phyloP scores from a whole-genome alignment of 1,140 invertebrate species.

The Drosophila micromelanica region DNA sequence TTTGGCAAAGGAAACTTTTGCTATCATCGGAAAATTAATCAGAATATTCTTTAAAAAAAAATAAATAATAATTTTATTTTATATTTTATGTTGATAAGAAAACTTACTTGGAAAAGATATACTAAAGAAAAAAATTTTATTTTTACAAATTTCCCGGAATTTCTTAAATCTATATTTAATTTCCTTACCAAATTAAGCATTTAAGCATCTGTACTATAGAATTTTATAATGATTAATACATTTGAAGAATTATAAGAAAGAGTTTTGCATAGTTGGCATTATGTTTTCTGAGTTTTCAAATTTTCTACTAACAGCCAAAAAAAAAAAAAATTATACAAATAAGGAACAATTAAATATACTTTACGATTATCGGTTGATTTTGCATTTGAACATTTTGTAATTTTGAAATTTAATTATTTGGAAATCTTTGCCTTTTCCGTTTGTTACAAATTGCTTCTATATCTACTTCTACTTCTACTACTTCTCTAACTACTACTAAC shows the following conservation, averaged over 20 bases:
- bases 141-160: neutral
- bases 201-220: slow-evolving; percentile 22
- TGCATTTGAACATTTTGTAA: slow-evolving; percentile 7
- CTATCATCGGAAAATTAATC: slow-evolving; percentile 4
- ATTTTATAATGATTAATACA: neutral
- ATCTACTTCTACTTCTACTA: slow-evolving; percentile 61
- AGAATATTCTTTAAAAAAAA: too few species aligned
- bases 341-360: neutral
- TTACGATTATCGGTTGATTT: slow-evolving; percentile 5
- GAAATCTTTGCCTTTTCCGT: slow-evolving; percentile 23
- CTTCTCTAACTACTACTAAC: slow-evolving; percentile 38
- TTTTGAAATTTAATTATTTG: neutral
- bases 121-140: too few species aligned
- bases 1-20: slow-evolving; percentile 30
- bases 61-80: too few species aligned
- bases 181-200: slow-evolving; percentile 7
- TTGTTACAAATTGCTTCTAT: slow-evolving; percentile 66
- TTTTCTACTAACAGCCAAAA: neutral
- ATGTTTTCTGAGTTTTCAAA: slow-evolving; percentile 2
- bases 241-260: slow-evolving; percentile 4
- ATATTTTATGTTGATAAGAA: neutral
- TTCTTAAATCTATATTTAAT: neutral
- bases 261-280: slow-evolving; percentile 27
- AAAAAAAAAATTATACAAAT: neutral
- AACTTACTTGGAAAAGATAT: too few species aligned